Conservation (phyloP, 2,797 vertebrate species). For the Graptemys geographica region DNA sequence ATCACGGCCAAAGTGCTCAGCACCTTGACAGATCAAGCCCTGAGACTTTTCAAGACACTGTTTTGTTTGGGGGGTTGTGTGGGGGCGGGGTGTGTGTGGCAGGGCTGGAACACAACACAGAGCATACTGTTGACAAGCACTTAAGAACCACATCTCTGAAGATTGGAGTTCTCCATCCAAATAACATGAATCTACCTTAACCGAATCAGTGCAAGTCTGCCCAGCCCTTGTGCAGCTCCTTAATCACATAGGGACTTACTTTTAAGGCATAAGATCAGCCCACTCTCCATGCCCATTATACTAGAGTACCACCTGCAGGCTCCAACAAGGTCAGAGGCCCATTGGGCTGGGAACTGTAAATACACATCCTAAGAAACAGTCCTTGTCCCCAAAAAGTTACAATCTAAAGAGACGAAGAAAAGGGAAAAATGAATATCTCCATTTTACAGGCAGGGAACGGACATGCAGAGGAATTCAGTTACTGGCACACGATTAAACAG, state of each 20-base stretch:
- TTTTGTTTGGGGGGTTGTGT: neutral
- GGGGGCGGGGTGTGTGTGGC: neutral
- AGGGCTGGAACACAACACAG: neutral
- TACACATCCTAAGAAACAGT: neutral
- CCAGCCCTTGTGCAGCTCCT: neutral
- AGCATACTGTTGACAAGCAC: neutral
- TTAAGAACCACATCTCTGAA: neutral
- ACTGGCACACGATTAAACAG: neutral
- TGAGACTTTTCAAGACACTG: neutral
- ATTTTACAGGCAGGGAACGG: neutral
- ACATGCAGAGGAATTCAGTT: neutral
- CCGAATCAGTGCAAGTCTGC: neutral
- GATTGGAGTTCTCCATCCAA: neutral
- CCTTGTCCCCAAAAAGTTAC: too few species aligned
- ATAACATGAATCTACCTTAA: neutral
- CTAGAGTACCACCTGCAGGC: neutral
- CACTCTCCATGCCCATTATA: neutral
- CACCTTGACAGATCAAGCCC: neutral
- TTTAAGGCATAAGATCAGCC: neutral
- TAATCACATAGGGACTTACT: neutral
- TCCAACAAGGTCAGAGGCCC: neutral
- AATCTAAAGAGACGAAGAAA: neutral
- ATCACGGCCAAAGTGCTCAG: neutral
- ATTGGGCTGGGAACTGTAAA: neutral
- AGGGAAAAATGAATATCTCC: neutral